phyloP scores from a whole-genome alignment of 2,113 vertebrate genomes.

The Myrmecophaga tridactyla region DNA sequence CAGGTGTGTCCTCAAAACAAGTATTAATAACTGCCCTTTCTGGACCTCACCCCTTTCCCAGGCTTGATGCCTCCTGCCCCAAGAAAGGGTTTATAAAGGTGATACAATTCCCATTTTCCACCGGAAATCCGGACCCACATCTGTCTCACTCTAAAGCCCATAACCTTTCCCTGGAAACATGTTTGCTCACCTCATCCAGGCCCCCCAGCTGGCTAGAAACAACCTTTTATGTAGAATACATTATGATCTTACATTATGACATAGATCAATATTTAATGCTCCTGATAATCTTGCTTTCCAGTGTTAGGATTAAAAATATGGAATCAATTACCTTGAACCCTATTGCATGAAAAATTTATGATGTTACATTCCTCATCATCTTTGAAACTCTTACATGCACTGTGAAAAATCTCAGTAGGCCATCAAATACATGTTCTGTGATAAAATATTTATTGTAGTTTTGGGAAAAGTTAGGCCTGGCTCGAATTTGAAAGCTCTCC shows the following conservation, averaged over 20 bases:
- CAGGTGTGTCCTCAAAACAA: not conserved
- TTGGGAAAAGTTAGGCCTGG: constrained; percentile 90
- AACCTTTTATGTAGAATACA: constrained; percentile 81
- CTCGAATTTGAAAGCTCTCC: constrained; percentile 93
- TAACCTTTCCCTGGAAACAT: not conserved
- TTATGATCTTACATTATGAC: constrained; percentile 86
- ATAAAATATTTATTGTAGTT: constrained; percentile 99
- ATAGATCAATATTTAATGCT: constrained; percentile 88
- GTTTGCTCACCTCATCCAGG: constrained; percentile 24
- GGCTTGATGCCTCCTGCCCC: not conserved
- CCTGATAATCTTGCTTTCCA: constrained; percentile 89
- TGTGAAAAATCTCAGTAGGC: constrained; percentile 94
- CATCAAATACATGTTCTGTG: constrained; percentile 94
- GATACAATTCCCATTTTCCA: not conserved
- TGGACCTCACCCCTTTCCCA: not conserved
- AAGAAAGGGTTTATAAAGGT: no score
- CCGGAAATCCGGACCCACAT: not conserved
- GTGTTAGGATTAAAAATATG: constrained; percentile 89
- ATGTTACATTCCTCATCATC: constrained; percentile 90
- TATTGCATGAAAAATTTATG: constrained; percentile 93
- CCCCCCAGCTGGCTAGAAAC: constrained; percentile 70
- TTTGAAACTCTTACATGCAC: constrained; percentile 91
- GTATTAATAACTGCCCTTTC: not conserved
- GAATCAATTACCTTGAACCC: constrained; percentile 89
- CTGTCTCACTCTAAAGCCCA: not conserved